Conservation (phyloP, 1,140 invertebrate genomes). For the Marisa cornuarietis region DNA sequence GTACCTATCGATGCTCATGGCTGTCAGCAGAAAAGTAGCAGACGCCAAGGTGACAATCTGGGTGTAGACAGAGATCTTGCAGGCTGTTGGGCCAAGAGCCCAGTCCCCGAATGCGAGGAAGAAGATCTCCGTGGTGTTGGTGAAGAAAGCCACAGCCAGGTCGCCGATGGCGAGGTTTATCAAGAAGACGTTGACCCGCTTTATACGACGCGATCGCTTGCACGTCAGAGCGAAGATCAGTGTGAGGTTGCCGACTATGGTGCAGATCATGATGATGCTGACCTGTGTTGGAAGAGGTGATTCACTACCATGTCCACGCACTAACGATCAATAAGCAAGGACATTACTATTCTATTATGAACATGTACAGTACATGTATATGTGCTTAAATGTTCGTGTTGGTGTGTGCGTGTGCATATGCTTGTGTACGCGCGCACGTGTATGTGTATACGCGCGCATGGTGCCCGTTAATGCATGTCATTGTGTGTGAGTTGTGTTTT, state of each 20-base stretch:
- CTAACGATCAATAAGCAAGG: too few species aligned
- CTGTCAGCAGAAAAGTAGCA: constrained; percentile 66
- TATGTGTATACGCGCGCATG: too few species aligned
- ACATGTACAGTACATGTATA: too few species aligned
- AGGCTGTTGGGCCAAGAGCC: constrained; percentile 65
- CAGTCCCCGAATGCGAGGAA: constrained; percentile 67
- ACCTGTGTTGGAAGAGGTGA: constrained; percentile 47
- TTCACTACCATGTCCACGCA: too few species aligned
- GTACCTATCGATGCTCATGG: constrained; percentile 67
- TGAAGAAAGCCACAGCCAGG: constrained; percentile 66
- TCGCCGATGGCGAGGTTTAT: constrained; percentile 67
- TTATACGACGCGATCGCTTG: constrained; percentile 48
- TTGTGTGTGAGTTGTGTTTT: too few species aligned
- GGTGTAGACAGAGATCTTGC: constrained; percentile 66
- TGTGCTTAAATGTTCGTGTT: too few species aligned
- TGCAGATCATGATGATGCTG: constrained; percentile 60
- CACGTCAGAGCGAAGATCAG: constrained; percentile 54
- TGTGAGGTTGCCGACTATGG: constrained; percentile 56
- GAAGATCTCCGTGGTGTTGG: constrained; percentile 67
- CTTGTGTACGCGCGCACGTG: too few species aligned
- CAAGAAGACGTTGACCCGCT: constrained; percentile 63
- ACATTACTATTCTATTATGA: too few species aligned
- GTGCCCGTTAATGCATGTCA: too few species aligned
- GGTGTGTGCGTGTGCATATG: too few species aligned
- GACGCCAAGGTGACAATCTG: constrained; percentile 67